Evolutionary conservation across 1,140 invertebrate species (phyloP), one percentile per base, ranked within the genome.

Genomic region (Tetramorium simillimum): DNA sequence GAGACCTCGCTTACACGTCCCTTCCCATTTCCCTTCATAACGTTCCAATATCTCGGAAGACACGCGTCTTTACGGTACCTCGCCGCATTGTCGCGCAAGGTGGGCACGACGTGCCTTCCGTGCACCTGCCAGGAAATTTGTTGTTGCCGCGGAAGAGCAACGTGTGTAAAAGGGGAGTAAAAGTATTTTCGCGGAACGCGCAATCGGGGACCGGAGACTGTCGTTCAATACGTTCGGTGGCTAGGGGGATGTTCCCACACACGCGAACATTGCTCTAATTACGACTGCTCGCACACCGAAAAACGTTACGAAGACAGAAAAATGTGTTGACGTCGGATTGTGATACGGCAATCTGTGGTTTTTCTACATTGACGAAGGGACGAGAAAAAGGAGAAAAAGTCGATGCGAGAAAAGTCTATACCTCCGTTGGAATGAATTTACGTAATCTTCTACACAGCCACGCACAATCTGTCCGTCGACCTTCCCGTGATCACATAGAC

Each of bases 101-200:
- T 73, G 80, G 21, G 21, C 18, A n/a, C 33, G 14, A 49, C 67
- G 63, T 14, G 40, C 24, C 82, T 85, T 85, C 82, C 73, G 58
- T 7, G 46, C 84, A 85, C 73, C 84, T 77, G 75, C 28, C 80
- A 60, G 53, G 69, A 84, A 84, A 84, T 73, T 73, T 49, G 53
- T 46, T 28, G 40, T 73, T 72, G 3, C 33, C 67, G 40, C 65
- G 53, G 49, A 72, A 56, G 78, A 72, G 37, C 43, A 28, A 46
- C 56, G 51, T 24, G 77, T 14, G 46, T 24, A 51, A 67, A 56
- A 18, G 56, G n/a, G 51, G 51, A 58, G 51, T 53, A 53, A 82
- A 82, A 73, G 37, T 82, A 46, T 72, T 73, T 73, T 82, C 37
- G 21, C 24, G 3, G 7, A 1, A 28, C 37, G 51, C 49, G 40